Base-by-base conservation (phyloP, 1,140 invertebrate genomes). In the Oreohelix idahoensis region DNA sequence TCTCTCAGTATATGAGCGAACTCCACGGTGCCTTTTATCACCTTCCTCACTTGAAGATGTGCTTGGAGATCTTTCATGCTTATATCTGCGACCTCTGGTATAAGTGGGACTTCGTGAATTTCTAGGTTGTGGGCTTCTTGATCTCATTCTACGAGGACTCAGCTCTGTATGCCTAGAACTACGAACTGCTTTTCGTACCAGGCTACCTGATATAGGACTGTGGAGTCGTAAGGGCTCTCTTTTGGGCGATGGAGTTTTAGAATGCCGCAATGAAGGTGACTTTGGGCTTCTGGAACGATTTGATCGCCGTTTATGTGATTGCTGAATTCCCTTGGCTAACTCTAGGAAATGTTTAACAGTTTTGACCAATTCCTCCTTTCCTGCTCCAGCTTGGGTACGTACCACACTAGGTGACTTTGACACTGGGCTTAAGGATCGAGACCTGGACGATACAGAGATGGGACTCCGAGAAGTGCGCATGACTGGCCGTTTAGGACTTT, bases 361-460 rank as follows among this genome's bases (percentile, higher is more conserved):
- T 51, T 76, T 76, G 15, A 76, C 74, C 32, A 76, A 51, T 45
- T 45, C 45, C 23, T 51, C 45, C 29, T 76, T 76, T 20, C 29
- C 74, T 15, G 74, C 29, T 51, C 32, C 42, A 53, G 15, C 5
- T n/a, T 4, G 20, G 17, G 39, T 26, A 45, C 20, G 29, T 20
- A 29, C 39, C 32, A 51, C 5, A 53, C 74, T 76, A 32, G 74
- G 74, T 29, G 74, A 76, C 74, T 76, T 76, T n/a, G 74, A 76
- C 4, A 76, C 74, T 8, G 74, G 74, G 26, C 74, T 76, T 51
- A 76, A 51, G 2, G 74, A 76, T 11, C 32, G 74, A 51, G 74
- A 76, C 45, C 74, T 39, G 11, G 74, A 76, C 10, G 45, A 76
- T 10, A 76, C 45, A 29, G 74, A 76, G 32, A 76, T 76, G 2